Percentiles rank a stretch among this genome's conserved stretches.
phyloP scores from a whole-genome alignment of 2,113 vertebrate species.

The Clarias macrocephalus region DNA sequence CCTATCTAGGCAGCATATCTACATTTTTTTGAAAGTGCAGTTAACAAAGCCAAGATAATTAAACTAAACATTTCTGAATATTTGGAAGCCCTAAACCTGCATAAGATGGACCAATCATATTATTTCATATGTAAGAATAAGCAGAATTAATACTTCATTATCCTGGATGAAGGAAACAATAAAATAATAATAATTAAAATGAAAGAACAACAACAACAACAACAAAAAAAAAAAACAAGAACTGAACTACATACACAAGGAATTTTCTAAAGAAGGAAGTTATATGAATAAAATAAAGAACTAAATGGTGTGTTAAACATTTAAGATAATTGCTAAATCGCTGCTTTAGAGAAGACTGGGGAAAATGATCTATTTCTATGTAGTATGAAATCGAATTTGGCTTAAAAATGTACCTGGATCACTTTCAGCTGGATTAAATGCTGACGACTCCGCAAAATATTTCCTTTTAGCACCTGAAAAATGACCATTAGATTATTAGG shows the following conservation, averaged over 20 bases:
- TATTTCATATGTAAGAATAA: neutral
- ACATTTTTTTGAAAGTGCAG: neutral
- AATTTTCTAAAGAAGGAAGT: neutral
- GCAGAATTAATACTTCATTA: neutral
- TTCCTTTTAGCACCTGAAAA: constrained; percentile 26
- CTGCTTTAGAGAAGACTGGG: neutral
- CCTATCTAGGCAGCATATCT: no score
- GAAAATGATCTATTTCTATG: neutral
- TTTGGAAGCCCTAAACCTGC: neutral
- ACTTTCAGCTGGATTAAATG: neutral
- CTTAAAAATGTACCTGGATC: constrained; percentile 2
- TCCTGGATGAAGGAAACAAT: neutral
- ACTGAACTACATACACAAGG: neutral
- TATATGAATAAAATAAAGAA: neutral
- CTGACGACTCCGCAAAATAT: neutral
- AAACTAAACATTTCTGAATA: neutral
- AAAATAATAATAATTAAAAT: neutral
- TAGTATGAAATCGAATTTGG: neutral
- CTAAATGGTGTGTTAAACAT: no score
- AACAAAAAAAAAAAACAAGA: no score
- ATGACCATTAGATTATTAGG: constrained; percentile 16
- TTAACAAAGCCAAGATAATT: neutral
- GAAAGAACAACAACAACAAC: neutral
- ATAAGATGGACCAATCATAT: neutral
- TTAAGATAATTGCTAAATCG: neutral